A percentile compares a stretch with the other conserved stretches of the same genome.
phyloP scores from a whole-genome alignment of 2,888 invertebrate genomes.

The Acanthosepion esculentum region DNA sequence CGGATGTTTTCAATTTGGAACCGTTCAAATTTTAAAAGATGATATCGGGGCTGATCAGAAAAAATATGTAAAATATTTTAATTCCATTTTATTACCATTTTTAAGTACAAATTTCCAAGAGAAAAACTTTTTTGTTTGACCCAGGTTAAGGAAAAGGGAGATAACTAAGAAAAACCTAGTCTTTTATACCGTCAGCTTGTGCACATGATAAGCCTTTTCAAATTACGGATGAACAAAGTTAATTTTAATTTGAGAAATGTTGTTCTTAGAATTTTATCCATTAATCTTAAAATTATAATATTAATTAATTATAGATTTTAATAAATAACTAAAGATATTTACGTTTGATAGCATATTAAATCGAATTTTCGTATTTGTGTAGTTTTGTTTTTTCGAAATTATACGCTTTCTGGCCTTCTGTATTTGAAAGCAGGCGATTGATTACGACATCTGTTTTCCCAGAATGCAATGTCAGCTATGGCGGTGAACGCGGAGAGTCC shows the following conservation, averaged over 20 bases:
- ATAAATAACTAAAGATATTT: background rate
- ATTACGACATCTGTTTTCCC: background rate
- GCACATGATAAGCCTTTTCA: background rate
- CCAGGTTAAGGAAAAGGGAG: background rate
- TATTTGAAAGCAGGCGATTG: background rate
- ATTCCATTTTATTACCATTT: no score
- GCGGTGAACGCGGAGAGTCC: conserved; percentile 3
- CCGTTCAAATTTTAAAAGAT: background rate
- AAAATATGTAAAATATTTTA: background rate
- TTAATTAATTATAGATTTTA: background rate
- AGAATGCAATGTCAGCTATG: conserved; percentile 6
- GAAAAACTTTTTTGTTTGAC: background rate
- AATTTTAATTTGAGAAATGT: background rate
- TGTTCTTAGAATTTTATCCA: background rate
- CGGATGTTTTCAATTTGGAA: background rate
- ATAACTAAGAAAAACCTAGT: background rate
- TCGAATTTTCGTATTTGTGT: background rate
- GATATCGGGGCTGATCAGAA: background rate
- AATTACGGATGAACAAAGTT: background rate
- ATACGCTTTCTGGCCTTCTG: background rate
- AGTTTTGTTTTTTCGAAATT: background rate
- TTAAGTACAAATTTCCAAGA: background rate
- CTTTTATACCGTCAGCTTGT: background rate
- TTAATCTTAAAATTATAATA: background rate
- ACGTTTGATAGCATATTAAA: background rate